phyloP scores from a whole-genome alignment of 2,113 vertebrate genomes.

The Nannobrachium achirus region DNA sequence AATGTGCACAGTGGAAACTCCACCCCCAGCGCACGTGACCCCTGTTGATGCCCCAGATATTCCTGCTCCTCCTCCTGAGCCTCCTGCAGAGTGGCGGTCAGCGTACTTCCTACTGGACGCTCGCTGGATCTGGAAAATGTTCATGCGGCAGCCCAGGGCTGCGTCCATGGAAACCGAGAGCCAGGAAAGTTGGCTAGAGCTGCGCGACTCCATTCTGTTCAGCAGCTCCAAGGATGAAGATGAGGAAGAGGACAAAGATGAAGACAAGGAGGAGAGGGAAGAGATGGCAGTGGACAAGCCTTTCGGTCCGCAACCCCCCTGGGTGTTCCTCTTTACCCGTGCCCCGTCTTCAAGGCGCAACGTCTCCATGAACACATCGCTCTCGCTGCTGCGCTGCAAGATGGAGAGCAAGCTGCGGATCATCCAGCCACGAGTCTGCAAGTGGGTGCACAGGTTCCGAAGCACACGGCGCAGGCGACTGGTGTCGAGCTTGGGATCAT shows the following conservation, averaged over 20 bases:
- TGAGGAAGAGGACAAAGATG: conserved; percentile 36
- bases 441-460: conserved; percentile 90
- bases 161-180: conserved; percentile 98
- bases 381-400: conserved; percentile 94
- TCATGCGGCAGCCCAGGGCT: conserved; percentile 92
- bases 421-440: conserved; percentile 92
- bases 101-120: conserved; percentile 88
- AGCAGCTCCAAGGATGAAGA: conserved; percentile 87
- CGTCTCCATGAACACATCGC: conserved; percentile 91
- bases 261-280: conserved; percentile 64
- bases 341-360: conserved; percentile 82
- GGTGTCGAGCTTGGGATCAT: conserved; percentile 94
- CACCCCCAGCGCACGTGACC: conserved; percentile 80
- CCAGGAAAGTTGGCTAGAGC: conserved; percentile 93
- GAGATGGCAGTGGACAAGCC: conserved; percentile 54
- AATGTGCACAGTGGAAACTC: conserved; percentile 93
- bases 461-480: conserved; percentile 92
- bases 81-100: conserved; percentile 82
- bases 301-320: conserved; percentile 69
- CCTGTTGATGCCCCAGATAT: conserved; percentile 61
- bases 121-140: conserved; percentile 95
- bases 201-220: conserved; percentile 90
- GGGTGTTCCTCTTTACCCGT: conserved; percentile 81
- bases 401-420: conserved; percentile 93
- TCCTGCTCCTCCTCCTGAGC: conserved; percentile 58